Evolutionary conservation across 2,888 invertebrate genomes (phyloP).

Genomic region (Cryptus viduatorius): DNA sequence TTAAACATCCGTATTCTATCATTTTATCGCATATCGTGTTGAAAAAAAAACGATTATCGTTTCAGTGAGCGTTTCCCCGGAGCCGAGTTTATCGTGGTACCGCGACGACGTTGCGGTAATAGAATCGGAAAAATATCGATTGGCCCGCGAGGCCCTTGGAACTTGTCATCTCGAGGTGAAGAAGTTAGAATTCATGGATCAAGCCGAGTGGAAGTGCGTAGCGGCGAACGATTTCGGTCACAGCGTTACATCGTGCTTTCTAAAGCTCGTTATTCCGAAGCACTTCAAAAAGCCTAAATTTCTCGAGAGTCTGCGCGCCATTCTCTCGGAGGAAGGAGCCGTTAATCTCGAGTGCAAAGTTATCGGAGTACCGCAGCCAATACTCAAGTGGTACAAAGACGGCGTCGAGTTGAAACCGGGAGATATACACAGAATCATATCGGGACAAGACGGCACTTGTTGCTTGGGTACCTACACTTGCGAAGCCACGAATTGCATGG

Average conservation of each 20-base stretch:
- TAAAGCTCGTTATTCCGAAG: slow-evolving; percentile 93
- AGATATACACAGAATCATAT: slow-evolving; percentile 95
- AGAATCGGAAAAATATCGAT: slow-evolving; percentile 90
- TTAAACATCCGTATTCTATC: not conserved
- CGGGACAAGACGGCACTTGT: slow-evolving; percentile 95
- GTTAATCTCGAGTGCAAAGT: slow-evolving; percentile 97
- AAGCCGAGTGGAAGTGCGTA: slow-evolving; percentile 96
- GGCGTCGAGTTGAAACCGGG: slow-evolving; percentile 95
- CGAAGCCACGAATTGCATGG: slow-evolving; percentile 96
- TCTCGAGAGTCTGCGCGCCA: slow-evolving; percentile 93
- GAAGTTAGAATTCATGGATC: slow-evolving; percentile 91
- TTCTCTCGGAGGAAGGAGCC: slow-evolving; percentile 94
- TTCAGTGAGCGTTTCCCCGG: slow-evolving; percentile 92
- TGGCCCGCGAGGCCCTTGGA: slow-evolving; percentile 90
- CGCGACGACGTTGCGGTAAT: slow-evolving; percentile 92
- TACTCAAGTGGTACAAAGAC: slow-evolving; percentile 97
- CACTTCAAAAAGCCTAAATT: slow-evolving; percentile 96
- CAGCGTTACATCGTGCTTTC: slow-evolving; percentile 94
- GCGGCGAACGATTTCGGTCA: slow-evolving; percentile 96
- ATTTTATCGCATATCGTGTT: too few species aligned
- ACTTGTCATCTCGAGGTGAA: slow-evolving; percentile 91
- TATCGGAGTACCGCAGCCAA: slow-evolving; percentile 95
- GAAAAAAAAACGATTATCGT: slow-evolving; percentile 34
- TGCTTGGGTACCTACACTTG: slow-evolving; percentile 96
- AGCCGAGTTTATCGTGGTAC: slow-evolving; percentile 94